Evolutionary conservation across 1,140 invertebrate genomes (phyloP), one percentile per base, ranked within the genome.

Genomic region (Drosophila prosaltans): DNA sequence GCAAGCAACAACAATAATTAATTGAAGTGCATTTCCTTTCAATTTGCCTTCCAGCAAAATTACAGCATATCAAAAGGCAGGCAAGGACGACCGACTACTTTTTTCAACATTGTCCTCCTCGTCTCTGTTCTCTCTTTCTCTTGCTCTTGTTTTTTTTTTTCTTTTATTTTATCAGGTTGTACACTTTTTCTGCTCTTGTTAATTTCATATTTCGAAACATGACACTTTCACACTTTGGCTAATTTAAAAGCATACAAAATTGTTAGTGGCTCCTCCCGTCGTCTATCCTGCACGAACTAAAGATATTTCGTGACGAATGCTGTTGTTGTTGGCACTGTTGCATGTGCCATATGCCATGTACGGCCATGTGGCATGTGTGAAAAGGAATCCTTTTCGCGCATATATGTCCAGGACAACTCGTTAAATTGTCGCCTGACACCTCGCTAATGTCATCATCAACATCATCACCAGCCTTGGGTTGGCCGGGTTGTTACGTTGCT

Each of bases 201-300:
- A 86, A 86, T 86, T 86, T 88, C 83, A 86, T 86, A 86, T 86
- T 86, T 71, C 76, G 82, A 88, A 86, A 88, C 82, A 86, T 86
- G 82, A 86, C 82, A 86, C 82, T 86, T 86, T 88, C 82, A 88
- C 82, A 86, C 82, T 80, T 82, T 80, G 83, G 83, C 82, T 86
- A 86, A 86, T 86, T 86, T 86, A 80, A 86, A 86, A 86, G 82
- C 82, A 86, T 82, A 86, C 82, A 88, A 86, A 85, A 88, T 80
- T 63, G 76, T 70, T 79, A 78, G 61, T 65, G 75, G 11, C 4
- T 43, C n/a, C 41, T 3, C 16, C 16, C 21, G 21, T 24, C 16
- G 7, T 48, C 2, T 8, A 79, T 6, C 32, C 32, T 36, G 32
- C 83, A 86, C 82, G 81, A 82, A 78, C 81, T 63, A 61, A 43